A percentile compares a stretch with the other conserved stretches of the same genome.
Conservation (phyloP, 1,140 invertebrate species). For the Scaptomyza graminum region DNA sequence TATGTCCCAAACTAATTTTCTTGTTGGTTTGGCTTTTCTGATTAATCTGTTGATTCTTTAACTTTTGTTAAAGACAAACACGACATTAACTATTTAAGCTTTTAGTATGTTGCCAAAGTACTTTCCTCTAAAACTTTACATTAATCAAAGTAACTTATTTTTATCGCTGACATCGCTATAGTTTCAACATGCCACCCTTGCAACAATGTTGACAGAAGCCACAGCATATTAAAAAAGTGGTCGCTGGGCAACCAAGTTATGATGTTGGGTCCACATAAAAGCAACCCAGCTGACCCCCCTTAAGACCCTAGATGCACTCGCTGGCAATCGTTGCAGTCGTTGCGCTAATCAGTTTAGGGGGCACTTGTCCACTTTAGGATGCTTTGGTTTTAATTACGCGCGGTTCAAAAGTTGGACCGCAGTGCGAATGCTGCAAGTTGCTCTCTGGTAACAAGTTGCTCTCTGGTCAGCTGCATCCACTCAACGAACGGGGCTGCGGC, state of each 20-base stretch:
- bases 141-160: slow-evolving; percentile 1
- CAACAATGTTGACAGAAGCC: slow-evolving; percentile 28
- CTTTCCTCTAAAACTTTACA: neutral
- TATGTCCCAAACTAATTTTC: no score
- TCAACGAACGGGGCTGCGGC: slow-evolving; percentile 3
- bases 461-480: slow-evolving; percentile 39
- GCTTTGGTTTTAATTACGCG: slow-evolving; percentile 82
- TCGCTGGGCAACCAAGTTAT: slow-evolving; percentile 16
- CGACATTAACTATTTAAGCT: neutral
- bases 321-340: slow-evolving; percentile 33
- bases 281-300: neutral
- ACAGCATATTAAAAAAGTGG: slow-evolving; percentile 32
- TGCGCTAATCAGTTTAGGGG: slow-evolving; percentile 76
- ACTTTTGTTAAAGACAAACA: neutral
- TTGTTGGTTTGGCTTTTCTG: neutral
- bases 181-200: neutral
- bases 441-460: neutral
- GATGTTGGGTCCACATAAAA: neutral
- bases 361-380: slow-evolving; percentile 77
- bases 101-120: neutral
- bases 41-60: neutral
- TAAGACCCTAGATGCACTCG: neutral
- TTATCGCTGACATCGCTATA: neutral
- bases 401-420: slow-evolving; percentile 62
- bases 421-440: slow-evolving; percentile 25